These are phyloP conservation scores for Drosophila lacertosa DNA, from an alignment of 1,140 invertebrate genomes.

Conservation along the genomic window DNA sequence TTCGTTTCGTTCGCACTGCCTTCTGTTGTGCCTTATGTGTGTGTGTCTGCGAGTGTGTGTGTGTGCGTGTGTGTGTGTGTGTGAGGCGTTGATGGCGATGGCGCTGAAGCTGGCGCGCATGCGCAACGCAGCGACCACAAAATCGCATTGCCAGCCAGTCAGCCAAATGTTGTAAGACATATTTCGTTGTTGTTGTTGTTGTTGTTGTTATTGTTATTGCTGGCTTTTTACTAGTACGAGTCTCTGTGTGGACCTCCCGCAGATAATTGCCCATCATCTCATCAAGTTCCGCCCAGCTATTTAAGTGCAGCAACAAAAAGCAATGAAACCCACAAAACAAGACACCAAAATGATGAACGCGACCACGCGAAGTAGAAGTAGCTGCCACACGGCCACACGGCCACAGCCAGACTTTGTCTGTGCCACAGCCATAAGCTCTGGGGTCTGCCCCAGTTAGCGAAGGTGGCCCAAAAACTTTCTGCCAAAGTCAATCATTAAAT, in stretches of 20 bases:
- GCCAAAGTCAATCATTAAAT: too few species aligned
- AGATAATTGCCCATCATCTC: slow-evolving; percentile 83
- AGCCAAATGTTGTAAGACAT: slow-evolving; percentile 72
- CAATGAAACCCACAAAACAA: slow-evolving; percentile 81
- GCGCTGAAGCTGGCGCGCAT: slow-evolving; percentile 84
- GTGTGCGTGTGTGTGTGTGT: slow-evolving; percentile 76
- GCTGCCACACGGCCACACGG: slow-evolving; percentile 47
- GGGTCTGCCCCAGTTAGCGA: slow-evolving; percentile 16
- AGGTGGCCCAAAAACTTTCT: slow-evolving; percentile 17
- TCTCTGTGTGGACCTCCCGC: slow-evolving; percentile 73
- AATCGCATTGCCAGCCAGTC: slow-evolving; percentile 58
- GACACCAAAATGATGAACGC: slow-evolving; percentile 82
- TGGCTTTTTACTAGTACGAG: slow-evolving; percentile 44
- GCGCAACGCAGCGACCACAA: slow-evolving; percentile 68
- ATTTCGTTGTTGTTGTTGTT: slow-evolving; percentile 59
- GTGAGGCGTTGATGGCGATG: slow-evolving; percentile 85
- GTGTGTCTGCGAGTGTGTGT: slow-evolving; percentile 2
- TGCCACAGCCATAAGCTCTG: slow-evolving; percentile 21
- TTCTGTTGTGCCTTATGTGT: background rate
- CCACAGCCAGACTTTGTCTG: slow-evolving; percentile 10
- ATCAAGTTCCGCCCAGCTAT: slow-evolving; percentile 83
- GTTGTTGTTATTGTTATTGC: slow-evolving; percentile 59
- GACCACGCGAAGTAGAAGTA: slow-evolving; percentile 79
- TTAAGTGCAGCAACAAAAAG: slow-evolving; percentile 70
- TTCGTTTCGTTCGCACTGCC: slow-evolving; percentile 19